Conservation (phyloP, 2,113 vertebrate genomes). For the Columba livia region DNA sequence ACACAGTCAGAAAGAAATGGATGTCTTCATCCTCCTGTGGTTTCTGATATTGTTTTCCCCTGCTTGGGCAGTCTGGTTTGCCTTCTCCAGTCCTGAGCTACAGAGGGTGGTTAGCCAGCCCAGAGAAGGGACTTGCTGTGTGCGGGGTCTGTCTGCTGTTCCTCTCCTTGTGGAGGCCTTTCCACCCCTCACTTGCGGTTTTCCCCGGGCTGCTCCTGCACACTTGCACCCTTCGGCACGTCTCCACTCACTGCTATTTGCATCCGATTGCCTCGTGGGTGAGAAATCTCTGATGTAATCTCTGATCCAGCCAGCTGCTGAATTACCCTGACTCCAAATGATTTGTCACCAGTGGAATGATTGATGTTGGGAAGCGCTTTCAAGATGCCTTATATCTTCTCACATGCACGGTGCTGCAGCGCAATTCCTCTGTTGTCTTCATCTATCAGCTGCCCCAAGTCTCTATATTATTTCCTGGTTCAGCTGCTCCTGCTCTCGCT, state of each 20-base stretch:
- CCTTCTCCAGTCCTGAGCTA: background rate
- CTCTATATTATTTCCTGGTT: background rate
- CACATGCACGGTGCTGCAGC: background rate
- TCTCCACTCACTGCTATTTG: background rate
- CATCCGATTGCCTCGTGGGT: background rate
- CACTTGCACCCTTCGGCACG: background rate
- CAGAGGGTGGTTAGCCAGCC: background rate
- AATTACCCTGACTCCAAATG: conserved; percentile 29
- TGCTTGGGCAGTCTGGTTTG: background rate
- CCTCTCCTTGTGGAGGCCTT: background rate
- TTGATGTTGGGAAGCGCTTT: conserved; percentile 33
- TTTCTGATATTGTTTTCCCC: background rate
- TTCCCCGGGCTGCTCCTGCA: background rate
- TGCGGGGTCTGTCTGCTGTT: background rate
- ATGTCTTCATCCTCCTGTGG: background rate
- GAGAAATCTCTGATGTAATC: conserved; percentile 10
- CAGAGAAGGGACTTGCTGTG: accelerated
- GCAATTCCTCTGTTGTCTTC: background rate
- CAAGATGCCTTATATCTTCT: conserved; percentile 54
- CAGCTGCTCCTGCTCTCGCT: background rate
- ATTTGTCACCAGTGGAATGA: conserved; percentile 39
- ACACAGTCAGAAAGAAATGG: background rate
- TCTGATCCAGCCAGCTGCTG: background rate
- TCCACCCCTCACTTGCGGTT: background rate
- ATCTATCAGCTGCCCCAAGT: conserved; percentile 52